Conservation (phyloP, 2,113 vertebrate species). For the Actinemys pallida region DNA sequence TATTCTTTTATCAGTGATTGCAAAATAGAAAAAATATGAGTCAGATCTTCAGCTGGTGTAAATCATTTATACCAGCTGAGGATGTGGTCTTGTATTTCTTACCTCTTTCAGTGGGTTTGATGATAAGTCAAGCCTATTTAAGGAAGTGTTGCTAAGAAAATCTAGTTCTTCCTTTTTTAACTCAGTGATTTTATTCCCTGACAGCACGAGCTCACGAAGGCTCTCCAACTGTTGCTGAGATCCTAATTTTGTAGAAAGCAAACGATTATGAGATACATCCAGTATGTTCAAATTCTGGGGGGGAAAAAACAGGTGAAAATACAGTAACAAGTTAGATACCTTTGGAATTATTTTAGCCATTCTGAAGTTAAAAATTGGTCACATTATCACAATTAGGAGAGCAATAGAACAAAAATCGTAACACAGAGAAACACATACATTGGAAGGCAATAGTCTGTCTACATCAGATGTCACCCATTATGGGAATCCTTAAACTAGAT, state of each 20-base stretch:
- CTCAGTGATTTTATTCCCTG: constrained; percentile 80
- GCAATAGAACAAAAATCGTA: background rate
- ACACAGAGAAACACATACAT: background rate
- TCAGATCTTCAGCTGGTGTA: background rate
- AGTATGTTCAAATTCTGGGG: constrained; percentile 86
- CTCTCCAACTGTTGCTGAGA: constrained; percentile 82
- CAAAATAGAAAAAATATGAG: background rate
- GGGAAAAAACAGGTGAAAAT: background rate
- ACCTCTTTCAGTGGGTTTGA: constrained; percentile 86
- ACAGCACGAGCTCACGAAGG: constrained; percentile 82
- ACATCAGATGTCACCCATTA: background rate
- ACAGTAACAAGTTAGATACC: background rate
- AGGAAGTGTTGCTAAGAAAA: constrained; percentile 83
- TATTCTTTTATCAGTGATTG: background rate
- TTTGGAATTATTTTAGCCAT: background rate
- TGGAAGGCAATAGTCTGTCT: background rate
- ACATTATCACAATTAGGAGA: background rate
- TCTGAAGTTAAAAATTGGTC: background rate
- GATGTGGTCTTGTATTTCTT: constrained; percentile 49
- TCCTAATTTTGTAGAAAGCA: constrained; percentile 85
- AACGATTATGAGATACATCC: constrained; percentile 88
- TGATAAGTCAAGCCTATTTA: constrained; percentile 87
- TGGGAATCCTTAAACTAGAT: background rate
- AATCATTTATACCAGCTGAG: background rate
- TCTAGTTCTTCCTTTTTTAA: constrained; percentile 85